phyloP scores from a whole-genome alignment of 2,888 invertebrate species.

The Xestia ashworthii region DNA sequence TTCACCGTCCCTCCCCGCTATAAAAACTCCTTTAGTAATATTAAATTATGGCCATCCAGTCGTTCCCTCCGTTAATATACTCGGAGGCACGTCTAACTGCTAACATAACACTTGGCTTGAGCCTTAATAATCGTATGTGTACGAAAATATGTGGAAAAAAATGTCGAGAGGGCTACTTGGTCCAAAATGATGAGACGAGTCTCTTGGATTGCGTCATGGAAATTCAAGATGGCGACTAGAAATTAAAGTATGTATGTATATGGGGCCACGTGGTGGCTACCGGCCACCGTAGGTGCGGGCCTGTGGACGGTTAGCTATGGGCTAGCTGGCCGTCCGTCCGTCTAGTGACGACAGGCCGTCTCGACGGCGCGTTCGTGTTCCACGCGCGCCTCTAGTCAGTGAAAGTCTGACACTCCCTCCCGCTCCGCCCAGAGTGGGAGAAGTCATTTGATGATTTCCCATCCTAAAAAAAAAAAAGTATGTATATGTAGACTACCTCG shows the following conservation, averaged over 20 bases:
- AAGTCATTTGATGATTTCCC: too few species aligned
- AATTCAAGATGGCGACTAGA: conserved; percentile 5
- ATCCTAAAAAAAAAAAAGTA: too few species aligned
- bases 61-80: conserved; percentile 77
- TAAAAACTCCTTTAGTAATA: conserved; percentile 76
- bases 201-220: background rate
- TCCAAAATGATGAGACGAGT: conserved; percentile 23
- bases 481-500: too few species aligned
- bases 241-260: conserved; percentile 8
- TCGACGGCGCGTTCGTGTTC: too few species aligned
- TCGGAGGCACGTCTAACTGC: conserved; percentile 56
- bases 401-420: too few species aligned
- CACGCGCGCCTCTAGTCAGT: too few species aligned
- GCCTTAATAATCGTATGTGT: conserved; percentile 45
- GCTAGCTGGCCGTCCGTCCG: too few species aligned
- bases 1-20: conserved; percentile 62
- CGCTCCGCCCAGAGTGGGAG: too few species aligned
- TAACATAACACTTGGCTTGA: conserved; percentile 56
- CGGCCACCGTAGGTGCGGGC: too few species aligned
- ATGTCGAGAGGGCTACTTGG: conserved; percentile 35
- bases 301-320: too few species aligned
- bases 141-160: conserved; percentile 50
- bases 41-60: conserved; percentile 76
- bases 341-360: too few species aligned
- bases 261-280: too few species aligned